Evolutionary conservation across 2,888 invertebrate species (phyloP), one percentile per base, ranked within the genome.

Genomic region (Caenorhabditis sp.): DNA sequence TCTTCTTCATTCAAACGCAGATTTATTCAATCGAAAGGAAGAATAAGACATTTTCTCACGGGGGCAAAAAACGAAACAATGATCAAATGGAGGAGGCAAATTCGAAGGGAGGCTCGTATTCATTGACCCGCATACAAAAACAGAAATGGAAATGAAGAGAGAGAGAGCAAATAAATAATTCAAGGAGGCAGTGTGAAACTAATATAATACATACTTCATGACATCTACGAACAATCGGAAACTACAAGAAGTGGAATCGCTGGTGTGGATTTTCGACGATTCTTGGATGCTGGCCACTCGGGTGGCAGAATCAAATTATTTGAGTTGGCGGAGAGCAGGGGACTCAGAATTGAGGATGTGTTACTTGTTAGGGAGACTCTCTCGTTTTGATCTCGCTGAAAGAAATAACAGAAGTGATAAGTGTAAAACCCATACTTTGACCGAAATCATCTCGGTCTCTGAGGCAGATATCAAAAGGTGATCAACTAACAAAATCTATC

Each of bases 171-270:
- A 64, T 63, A 54, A 54, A 54, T 38, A 26, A 64, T 49, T 49
- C 19, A 24, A 38, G 49, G 47, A 54, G 35, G 19, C 31, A 38
- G 51, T 24, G 26, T 14, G 38, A 58, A 70, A 44, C 41, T 44
- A 70, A 70, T 1, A 58, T 58, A 12, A 58, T 58, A 38, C 31
- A 70, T 24, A n/a, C n/a, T n/a, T n/a, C n/a, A n/a, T 51, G 22
- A 54, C n/a, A 44, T 56, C 63, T 76, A 74, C 22, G 79, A 77
- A 41, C 77, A 81, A 66, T 77, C 81, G 22, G 79, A 79, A 58
- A 84, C 84, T 41, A 84, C 84, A 12, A 84, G 79, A 44, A 84
- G 47, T 35, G 84, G 81, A 44, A 84, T 84, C 2, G 84, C 84
- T n/a, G 84, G 84, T 38, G 84, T 80, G 2, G 80, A 80, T 68